Percentiles rank a stretch among this genome's conserved stretches.
phyloP scores from a whole-genome alignment of 2,888 invertebrate species.

The Willowsia nigromaculata region DNA sequence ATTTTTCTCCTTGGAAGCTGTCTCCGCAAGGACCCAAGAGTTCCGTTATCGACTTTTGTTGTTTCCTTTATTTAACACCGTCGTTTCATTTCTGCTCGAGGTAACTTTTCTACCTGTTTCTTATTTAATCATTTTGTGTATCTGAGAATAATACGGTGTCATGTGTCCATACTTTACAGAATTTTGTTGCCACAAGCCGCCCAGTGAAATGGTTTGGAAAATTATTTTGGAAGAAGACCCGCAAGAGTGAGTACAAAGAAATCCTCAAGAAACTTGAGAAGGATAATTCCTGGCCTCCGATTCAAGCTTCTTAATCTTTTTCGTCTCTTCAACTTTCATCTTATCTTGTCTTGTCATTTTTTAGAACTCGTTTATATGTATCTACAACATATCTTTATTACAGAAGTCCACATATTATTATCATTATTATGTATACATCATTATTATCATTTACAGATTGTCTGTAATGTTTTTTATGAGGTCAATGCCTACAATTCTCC shows the following conservation, averaged over 20 bases:
- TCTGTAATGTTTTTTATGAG: background rate
- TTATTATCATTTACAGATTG: background rate
- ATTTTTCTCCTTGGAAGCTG: slow-evolving; percentile 83
- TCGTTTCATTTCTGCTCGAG: slow-evolving; percentile 85
- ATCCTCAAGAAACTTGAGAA: slow-evolving; percentile 68
- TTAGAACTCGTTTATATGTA: no score
- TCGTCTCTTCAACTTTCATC: background rate
- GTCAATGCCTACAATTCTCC: background rate
- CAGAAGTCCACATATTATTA: no score
- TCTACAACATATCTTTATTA: no score
- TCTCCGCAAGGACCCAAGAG: slow-evolving; percentile 80
- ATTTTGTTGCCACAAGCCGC: slow-evolving; percentile 63
- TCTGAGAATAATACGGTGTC: no score
- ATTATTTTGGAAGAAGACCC: slow-evolving; percentile 66
- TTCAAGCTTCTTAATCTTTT: slow-evolving; percentile 44
- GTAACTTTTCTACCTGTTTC: slow-evolving; percentile 80
- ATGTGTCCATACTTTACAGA: no score
- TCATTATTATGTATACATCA: background rate
- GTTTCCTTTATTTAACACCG: no score
- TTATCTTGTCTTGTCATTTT: slow-evolving; percentile 8
- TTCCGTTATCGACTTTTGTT: no score
- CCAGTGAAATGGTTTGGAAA: slow-evolving; percentile 59
- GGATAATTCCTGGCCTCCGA: slow-evolving; percentile 74
- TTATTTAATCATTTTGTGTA: background rate
- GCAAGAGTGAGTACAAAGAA: slow-evolving; percentile 69